These are phyloP conservation scores for Chaitophorus viminalis DNA, from an alignment of 2,888 invertebrate species.

Conservation along the genomic window DNA sequence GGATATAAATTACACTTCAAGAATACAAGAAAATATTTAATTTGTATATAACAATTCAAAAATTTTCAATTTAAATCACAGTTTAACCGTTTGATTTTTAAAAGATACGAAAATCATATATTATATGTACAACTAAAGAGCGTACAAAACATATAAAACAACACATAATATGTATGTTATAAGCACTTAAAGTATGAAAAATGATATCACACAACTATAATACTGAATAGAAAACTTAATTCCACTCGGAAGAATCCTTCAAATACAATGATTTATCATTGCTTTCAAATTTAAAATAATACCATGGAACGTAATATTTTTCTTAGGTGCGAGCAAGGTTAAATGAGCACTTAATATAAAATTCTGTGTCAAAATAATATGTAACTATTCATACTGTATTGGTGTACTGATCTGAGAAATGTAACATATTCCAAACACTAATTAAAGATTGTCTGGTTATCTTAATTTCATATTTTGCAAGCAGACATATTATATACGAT, in stretches of 20 bases:
- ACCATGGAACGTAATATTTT: neutral
- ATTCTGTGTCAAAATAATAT: neutral
- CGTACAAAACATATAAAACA: too few relatives aligned
- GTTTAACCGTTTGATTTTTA: too few relatives aligned
- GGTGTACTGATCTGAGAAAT: too few relatives aligned
- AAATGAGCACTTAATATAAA: neutral
- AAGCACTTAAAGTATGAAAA: slow-evolving; percentile 11
- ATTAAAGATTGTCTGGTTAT: neutral
- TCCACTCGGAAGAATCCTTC: neutral
- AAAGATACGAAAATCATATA: too few relatives aligned
- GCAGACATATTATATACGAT: neutral
- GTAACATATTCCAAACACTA: neutral
- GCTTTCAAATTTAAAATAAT: neutral
- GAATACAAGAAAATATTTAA: too few relatives aligned
- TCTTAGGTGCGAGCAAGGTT: neutral
- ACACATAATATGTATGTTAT: neutral
- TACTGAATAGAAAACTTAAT: neutral
- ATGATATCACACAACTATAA: neutral
- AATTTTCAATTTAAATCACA: too few relatives aligned
- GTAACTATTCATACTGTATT: neutral
- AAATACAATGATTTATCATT: neutral
- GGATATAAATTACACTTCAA: too few relatives aligned
- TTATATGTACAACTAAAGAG: too few relatives aligned
- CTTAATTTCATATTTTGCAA: neutral
- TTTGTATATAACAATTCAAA: too few relatives aligned